Evolutionary conservation across 1,140 invertebrate species (phyloP).

Genomic region (Palaemon carinicauda): DNA sequence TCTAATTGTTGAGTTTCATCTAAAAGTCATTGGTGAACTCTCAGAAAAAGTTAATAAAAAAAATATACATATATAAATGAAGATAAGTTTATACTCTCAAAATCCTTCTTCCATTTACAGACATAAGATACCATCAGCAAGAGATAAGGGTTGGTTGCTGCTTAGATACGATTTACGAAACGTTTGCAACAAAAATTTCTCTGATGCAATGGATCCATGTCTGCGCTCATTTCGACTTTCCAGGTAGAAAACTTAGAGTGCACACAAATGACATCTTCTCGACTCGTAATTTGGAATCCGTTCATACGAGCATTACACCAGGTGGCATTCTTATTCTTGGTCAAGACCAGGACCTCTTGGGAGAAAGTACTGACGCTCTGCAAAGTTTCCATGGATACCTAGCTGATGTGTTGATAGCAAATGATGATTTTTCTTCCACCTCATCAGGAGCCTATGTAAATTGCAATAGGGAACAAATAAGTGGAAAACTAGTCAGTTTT

Average conservation of each 20-base stretch:
- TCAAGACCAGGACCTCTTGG: conserved; percentile 8
- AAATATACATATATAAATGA: no score
- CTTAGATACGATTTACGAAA: background rate
- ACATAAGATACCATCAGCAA: background rate
- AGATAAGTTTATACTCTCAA: no score
- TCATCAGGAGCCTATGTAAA: background rate
- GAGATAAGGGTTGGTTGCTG: conserved; percentile 28
- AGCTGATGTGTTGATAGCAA: background rate
- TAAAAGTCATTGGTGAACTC: no score
- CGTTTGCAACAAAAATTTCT: background rate
- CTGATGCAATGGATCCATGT: conserved; percentile 5
- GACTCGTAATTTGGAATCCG: no score
- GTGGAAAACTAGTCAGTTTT: background rate
- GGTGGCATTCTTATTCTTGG: conserved; percentile 27
- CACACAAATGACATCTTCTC: background rate
- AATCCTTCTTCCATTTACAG: background rate
- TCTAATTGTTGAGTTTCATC: no score
- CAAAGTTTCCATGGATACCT: conserved; percentile 19
- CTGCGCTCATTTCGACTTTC: background rate
- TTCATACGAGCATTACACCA: background rate
- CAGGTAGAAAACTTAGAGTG: background rate
- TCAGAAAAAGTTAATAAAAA: no score
- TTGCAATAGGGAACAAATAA: background rate
- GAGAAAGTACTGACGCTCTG: background rate
- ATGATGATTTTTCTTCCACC: background rate